These are phyloP conservation scores for Lasioglossum baleicum DNA, from an alignment of 1,140 invertebrate species.

Conservation along the genomic window DNA sequence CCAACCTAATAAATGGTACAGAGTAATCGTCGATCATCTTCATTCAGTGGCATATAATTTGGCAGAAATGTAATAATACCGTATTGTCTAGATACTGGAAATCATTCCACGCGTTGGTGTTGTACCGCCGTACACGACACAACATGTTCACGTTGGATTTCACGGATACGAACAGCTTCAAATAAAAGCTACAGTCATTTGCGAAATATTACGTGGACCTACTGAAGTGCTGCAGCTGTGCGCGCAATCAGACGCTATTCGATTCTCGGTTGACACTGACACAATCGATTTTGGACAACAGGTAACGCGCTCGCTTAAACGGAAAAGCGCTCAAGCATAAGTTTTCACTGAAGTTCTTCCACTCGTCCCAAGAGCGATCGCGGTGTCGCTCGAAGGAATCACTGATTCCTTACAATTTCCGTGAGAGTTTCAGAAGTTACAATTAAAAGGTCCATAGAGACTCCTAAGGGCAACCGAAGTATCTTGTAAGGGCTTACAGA, in stretches of 20 bases:
- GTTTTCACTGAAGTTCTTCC: no score
- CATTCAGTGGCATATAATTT: no score
- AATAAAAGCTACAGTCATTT: slow-evolving; percentile 62
- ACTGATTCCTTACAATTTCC: no score
- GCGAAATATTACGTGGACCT: slow-evolving; percentile 72
- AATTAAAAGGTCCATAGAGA: no score
- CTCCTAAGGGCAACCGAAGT: no score
- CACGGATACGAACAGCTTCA: slow-evolving; percentile 65
- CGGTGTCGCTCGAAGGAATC: no score
- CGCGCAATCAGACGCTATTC: slow-evolving; percentile 69
- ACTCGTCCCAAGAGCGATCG: no score
- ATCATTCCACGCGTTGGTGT: slow-evolving; percentile 70
- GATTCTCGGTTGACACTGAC: slow-evolving; percentile 68
- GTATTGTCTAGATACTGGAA: slow-evolving; percentile 63
- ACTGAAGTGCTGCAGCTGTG: slow-evolving; percentile 66
- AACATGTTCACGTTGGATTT: slow-evolving; percentile 71
- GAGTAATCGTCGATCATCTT: no score
- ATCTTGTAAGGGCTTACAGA: no score
- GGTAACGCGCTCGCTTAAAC: slow-evolving; percentile 58
- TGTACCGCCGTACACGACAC: slow-evolving; percentile 72
- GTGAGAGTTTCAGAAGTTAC: no score
- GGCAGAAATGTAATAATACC: background rate
- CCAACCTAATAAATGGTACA: no score
- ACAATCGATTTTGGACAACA: slow-evolving; percentile 74
- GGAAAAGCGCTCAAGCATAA: background rate